Conservation (phyloP, 2,888 invertebrate species). For the Cheilosia scutellata region DNA sequence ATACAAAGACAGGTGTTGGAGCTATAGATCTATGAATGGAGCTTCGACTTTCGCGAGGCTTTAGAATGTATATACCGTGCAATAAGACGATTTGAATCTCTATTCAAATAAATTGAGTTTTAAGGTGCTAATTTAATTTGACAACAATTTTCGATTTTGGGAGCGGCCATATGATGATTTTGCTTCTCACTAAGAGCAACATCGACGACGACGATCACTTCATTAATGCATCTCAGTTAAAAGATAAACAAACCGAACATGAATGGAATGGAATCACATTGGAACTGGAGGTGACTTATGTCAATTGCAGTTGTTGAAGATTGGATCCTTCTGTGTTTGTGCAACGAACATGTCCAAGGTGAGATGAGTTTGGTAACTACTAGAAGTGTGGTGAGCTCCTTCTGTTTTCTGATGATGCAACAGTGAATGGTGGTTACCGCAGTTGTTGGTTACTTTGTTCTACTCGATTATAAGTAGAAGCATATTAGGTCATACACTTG, state of each 20-base stretch:
- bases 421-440: not conserved
- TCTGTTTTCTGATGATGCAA: slow-evolving; percentile 27
- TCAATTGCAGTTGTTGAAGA: slow-evolving; percentile 57
- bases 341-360: slow-evolving; percentile 42
- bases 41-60: slow-evolving; percentile 21
- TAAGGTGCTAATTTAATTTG: slow-evolving; percentile 73
- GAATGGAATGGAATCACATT: slow-evolving; percentile 48
- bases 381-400: not conserved
- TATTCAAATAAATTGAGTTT: slow-evolving; percentile 68
- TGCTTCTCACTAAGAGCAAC: slow-evolving; percentile 15
- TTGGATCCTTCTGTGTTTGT: slow-evolving; percentile 7
- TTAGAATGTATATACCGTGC: slow-evolving; percentile 48
- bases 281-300: slow-evolving; percentile 58
- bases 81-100: slow-evolving; percentile 62
- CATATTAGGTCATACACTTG: not conserved
- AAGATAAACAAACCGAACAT: slow-evolving; percentile 59
- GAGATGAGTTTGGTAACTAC: slow-evolving; percentile 12
- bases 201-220: slow-evolving; percentile 61
- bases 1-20: slow-evolving; percentile 57
- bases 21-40: slow-evolving; percentile 18
- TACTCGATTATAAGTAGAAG: not conserved
- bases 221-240: slow-evolving; percentile 59
- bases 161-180: slow-evolving; percentile 61
- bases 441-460: not conserved
- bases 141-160: slow-evolving; percentile 62